These are phyloP conservation scores for Gila robusta DNA, from an alignment of 2,797 vertebrate genomes.

Conservation along the genomic window DNA sequence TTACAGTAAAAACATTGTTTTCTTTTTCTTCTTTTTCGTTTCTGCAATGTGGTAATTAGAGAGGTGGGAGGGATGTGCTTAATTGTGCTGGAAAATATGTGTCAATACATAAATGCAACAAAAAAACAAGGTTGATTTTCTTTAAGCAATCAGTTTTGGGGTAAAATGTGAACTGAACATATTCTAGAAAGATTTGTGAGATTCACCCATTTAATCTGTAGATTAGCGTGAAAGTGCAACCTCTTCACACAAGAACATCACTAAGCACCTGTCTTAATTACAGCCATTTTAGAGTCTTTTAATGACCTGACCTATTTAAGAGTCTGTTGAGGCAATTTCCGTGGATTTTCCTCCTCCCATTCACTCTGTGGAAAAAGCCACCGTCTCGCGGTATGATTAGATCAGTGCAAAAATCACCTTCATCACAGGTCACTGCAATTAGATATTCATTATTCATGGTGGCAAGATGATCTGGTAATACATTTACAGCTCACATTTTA, in stretches of 20 bases:
- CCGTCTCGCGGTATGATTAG: conserved; percentile 22
- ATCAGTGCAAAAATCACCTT: conserved; percentile 73
- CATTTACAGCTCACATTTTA: conserved; percentile 78
- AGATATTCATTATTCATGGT: conserved; percentile 78
- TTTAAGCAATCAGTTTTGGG: not conserved
- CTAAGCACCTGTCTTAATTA: conserved; percentile 51
- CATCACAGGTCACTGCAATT: conserved; percentile 73
- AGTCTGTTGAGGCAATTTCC: conserved; percentile 17
- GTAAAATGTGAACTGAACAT: not conserved
- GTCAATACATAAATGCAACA: not conserved
- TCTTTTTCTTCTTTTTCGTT: not conserved
- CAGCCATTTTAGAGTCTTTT: conserved; percentile 46
- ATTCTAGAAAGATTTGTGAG: conserved; percentile 3
- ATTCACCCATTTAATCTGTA: conserved; percentile 9
- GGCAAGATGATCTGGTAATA: conserved; percentile 74
- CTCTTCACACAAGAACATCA: conserved; percentile 3
- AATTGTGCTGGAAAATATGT: not conserved
- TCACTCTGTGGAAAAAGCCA: conserved; percentile 26
- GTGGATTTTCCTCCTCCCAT: conserved; percentile 30
- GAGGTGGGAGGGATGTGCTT: not conserved
- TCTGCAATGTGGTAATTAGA: not conserved
- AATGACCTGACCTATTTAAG: conserved; percentile 57
- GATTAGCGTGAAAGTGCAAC: not conserved
- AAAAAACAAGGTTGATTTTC: not conserved
- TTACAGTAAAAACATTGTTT: not conserved